Base-by-base conservation (phyloP, 1,140 invertebrate species). In the Bombus soroeensis region DNA sequence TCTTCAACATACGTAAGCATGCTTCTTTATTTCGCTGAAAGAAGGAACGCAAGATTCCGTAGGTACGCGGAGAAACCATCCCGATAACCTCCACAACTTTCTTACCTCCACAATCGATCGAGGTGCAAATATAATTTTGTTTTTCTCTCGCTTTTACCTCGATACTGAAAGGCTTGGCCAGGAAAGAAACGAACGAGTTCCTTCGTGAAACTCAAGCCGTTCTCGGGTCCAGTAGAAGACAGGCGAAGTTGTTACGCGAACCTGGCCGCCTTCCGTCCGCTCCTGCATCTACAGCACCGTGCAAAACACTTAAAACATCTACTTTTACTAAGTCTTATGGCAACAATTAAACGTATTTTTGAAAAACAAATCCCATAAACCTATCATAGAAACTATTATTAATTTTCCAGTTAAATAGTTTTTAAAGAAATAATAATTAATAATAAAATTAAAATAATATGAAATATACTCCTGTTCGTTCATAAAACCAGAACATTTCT, bases 131-230 rank as follows among this genome's bases (percentile, higher is more conserved):
- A 79, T 57, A 85, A 87, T 89, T 88, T 43, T 81, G 87, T 84
- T 87, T 70, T 87, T 78, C 76, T 85, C 70, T 76, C 72, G 66
- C 83, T 89, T 86, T 91, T 86, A 78, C 66, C 83, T 71, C 34
- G 74, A 71, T 59, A 72, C 87, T 81, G 84, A 85, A 86, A 53
- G 75, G 87, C 41, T 80, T 28, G 73, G 76, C 25, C 79, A 83
- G 83, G 74, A 90, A 92, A 90, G 74, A 90, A 91, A 90, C 81
- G 86, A 90, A 86, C 89, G 77, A 88, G 91, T 91, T 92, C 89
- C 87, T 86, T 75, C 80, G 79, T 88, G 84, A 90, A 90, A 91
- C 73, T 43, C 75, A 18, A 79, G 47, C 47, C 71, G 78, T 66
- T 78, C 85, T 81, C 66, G 66, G 47, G 41, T 76, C 59, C 43